phyloP scores from a whole-genome alignment of 1,140 invertebrate species.

The Drosophila dunni region DNA sequence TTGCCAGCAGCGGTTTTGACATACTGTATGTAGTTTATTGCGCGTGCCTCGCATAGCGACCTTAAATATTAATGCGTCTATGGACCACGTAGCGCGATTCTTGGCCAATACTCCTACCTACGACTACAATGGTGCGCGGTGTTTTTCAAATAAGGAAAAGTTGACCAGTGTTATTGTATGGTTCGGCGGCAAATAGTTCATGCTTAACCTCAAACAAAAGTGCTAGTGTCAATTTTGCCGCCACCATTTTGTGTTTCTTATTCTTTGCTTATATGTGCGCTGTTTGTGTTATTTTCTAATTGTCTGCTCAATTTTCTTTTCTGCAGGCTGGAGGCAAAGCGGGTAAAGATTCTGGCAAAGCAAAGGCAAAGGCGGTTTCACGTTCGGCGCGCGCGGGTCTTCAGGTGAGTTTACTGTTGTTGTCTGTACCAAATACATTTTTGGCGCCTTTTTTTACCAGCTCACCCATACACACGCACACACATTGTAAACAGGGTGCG shows the following conservation, averaged over 20 bases:
- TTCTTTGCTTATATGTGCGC: constrained; percentile 27
- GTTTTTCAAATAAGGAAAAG: constrained; percentile 32
- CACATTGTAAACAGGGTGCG: constrained; percentile 53
- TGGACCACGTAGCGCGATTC: constrained; percentile 54
- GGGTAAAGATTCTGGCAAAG: constrained; percentile 99
- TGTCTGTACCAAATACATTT: constrained; percentile 66
- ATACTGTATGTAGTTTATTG: constrained; percentile 52
- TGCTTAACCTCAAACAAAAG: constrained; percentile 68
- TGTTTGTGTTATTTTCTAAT: constrained; percentile 43
- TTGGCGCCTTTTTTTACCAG: constrained; percentile 79
- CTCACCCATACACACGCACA: constrained; percentile 29
- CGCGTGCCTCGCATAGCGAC: constrained; percentile 60
- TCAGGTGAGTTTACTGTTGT: constrained; percentile 90
- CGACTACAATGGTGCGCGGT: not conserved
- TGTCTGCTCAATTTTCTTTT: constrained; percentile 28
- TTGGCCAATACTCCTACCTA: constrained; percentile 13
- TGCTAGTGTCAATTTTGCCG: constrained; percentile 40
- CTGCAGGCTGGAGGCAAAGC: constrained; percentile 98
- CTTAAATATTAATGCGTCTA: constrained; percentile 54
- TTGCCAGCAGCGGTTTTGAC: constrained; percentile 32
- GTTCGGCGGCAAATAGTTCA: constrained; percentile 49
- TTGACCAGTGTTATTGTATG: constrained; percentile 62
- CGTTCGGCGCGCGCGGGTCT: constrained; percentile 98
- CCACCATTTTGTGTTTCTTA: constrained; percentile 68
- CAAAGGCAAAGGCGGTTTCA: constrained; percentile 99